These are phyloP conservation scores for Rhopalosiphum padi DNA, from an alignment of 1,140 invertebrate genomes.

Conservation along the genomic window DNA sequence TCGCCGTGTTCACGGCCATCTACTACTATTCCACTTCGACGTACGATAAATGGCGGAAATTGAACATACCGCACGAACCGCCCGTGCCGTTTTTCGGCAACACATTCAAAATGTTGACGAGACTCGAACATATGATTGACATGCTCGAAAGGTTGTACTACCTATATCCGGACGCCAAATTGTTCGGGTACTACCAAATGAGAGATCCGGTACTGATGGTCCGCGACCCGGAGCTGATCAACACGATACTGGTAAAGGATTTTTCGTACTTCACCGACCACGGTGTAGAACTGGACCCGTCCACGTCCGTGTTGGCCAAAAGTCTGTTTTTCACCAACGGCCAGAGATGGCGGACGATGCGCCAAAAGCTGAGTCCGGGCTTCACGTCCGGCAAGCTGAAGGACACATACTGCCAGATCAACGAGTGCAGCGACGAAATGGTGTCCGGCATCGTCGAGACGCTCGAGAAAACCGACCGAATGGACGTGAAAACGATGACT, in stretches of 20 bases:
- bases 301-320: conserved; percentile 65
- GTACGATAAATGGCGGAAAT: conserved; percentile 64
- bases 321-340: conserved; percentile 66
- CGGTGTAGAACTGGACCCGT: conserved; percentile 57
- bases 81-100: conserved; percentile 63
- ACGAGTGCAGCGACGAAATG: conserved; percentile 62
- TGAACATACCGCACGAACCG: conserved; percentile 63
- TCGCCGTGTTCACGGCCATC: neutral
- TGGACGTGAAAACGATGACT: conserved; percentile 66
- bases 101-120: neutral
- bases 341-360: conserved; percentile 66
- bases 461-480: conserved; percentile 47
- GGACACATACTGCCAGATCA: conserved; percentile 66
- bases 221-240: conserved; percentile 62
- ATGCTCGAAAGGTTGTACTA: conserved; percentile 54
- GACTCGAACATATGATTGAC: neutral
- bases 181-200: conserved; percentile 61
- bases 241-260: conserved; percentile 62
- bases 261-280: conserved; percentile 63
- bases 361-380: conserved; percentile 67
- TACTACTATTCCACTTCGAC: conserved; percentile 28
- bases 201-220: conserved; percentile 62
- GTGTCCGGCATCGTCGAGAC: neutral
- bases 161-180: conserved; percentile 34
- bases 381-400: conserved; percentile 70